Evolutionary conservation across 1,140 invertebrate species (phyloP), one percentile per base, ranked within the genome.

Genomic region (Brevipalpus yothersi): DNA sequence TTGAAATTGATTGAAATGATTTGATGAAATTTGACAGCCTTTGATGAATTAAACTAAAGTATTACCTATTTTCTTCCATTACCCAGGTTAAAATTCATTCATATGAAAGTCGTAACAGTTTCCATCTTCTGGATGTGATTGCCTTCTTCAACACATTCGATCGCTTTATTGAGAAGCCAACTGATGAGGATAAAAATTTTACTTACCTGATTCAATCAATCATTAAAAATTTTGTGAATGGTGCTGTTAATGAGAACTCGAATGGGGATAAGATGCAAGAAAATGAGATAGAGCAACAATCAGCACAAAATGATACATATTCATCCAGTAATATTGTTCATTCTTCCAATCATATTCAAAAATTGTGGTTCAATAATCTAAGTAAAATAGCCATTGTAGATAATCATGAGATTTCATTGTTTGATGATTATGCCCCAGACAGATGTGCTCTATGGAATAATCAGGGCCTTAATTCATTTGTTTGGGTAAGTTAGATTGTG

Each of bases 51-150:
- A 3, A 19, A 31, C 11, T 21, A 3, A 31, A 21, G 2, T 19
- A 21, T 19, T 31, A 12, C 23, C 56, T 49, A 12, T 45, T 17
- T 53, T 59, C 51, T 60, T 58, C 9, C 53, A 9, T 56, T 47
- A 60, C 56, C 19, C 41, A 65, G 64, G 61, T 64, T 11, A 55
- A 43, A 10, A 31, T 64, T 8, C 64, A 60, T 43, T 61, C 59
- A 21, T 64, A 65, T 57, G 54, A 60, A 19, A 60, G 60, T n/a
- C 58, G 55, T 41, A 63, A 63, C 56, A 63, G 60, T 17, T 65
- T 65, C 31, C 65, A 65, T 47, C 53, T 65, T 9, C 63, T 59
- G 61, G 65, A 65, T 47, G n/a, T 61, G 11, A 64, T 65, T 19
- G 59, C 63, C 40, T 65, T 64, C 45, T 64, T 65, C 45, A 62